Evolutionary conservation across 2,888 invertebrate species (phyloP).

Genomic region (Portevinia maculata): DNA sequence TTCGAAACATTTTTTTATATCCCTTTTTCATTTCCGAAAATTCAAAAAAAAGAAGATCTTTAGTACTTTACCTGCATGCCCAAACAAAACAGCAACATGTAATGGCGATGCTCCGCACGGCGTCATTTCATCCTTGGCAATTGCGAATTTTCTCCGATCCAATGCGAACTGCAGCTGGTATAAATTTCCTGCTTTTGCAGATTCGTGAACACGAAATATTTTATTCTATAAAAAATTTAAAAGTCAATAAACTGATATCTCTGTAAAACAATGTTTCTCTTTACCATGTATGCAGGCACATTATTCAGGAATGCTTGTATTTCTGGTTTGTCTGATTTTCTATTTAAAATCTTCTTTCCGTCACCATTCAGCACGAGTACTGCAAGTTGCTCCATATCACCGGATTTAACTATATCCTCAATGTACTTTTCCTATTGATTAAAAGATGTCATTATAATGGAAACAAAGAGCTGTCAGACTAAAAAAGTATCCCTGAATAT

Average conservation of each 20-base stretch:
- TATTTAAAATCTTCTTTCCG: constrained; percentile 89
- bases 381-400: constrained; percentile 95
- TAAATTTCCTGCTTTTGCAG: constrained; percentile 92
- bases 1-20: too few relatives aligned
- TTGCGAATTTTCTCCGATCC: constrained; percentile 94
- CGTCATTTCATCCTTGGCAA: constrained; percentile 93
- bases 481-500: constrained; percentile 5
- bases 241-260: background rate
- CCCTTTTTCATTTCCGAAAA: too few relatives aligned
- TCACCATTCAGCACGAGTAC: constrained; percentile 94
- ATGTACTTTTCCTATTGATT: constrained; percentile 86
- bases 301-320: constrained; percentile 94
- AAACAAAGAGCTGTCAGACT: background rate
- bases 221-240: constrained; percentile 91
- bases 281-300: constrained; percentile 94
- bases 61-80: constrained; percentile 87
- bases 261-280: constrained; percentile 38
- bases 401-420: constrained; percentile 86
- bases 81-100: constrained; percentile 93
- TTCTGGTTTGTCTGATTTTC: constrained; percentile 89
- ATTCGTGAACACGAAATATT: constrained; percentile 93
- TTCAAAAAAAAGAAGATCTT: background rate
- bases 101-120: constrained; percentile 93
- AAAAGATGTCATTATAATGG: background rate
- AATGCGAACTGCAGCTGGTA: constrained; percentile 92